Evolutionary conservation across 1,140 invertebrate genomes (phyloP).

Genomic region (Monochamus saltuarius): DNA sequence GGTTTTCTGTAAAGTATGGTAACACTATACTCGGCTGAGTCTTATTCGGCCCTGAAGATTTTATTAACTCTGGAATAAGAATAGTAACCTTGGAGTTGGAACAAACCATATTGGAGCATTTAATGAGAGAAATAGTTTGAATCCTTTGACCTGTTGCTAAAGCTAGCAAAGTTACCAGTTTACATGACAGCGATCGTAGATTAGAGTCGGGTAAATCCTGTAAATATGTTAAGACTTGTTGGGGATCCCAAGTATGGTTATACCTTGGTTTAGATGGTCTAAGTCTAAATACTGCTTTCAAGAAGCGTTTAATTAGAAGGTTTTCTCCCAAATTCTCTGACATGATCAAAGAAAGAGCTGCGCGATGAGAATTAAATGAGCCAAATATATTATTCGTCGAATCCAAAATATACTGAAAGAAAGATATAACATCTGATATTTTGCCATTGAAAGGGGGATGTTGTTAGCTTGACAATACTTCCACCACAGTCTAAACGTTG

Average conservation of each 20-base stretch:
- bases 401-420: no score
- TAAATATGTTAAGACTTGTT: slow-evolving; percentile 16
- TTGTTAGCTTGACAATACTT: slow-evolving; percentile 3
- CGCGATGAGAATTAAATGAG: slow-evolving; percentile 8
- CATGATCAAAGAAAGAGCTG: slow-evolving; percentile 16
- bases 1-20: neutral
- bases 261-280: slow-evolving; percentile 36
- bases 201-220: neutral
- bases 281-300: slow-evolving; percentile 36
- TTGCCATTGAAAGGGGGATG: neutral
- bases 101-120: neutral
- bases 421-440: neutral
- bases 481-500: slow-evolving; percentile 8
- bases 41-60: slow-evolving; percentile 44
- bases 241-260: slow-evolving; percentile 34
- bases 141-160: slow-evolving; percentile 27
- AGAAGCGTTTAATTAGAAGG: slow-evolving; percentile 24
- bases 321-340: slow-evolving; percentile 9
- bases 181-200: slow-evolving; percentile 11
- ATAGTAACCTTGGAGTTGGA: slow-evolving; percentile 53
- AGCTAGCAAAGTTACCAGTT: slow-evolving; percentile 25
- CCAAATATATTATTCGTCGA: no score
- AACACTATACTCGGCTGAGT: neutral
- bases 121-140: slow-evolving; percentile 15
- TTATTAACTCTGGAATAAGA: slow-evolving; percentile 2